These are phyloP conservation scores for Chironomus riparius DNA, from an alignment of 2,888 invertebrate genomes.

Conservation along the genomic window DNA sequence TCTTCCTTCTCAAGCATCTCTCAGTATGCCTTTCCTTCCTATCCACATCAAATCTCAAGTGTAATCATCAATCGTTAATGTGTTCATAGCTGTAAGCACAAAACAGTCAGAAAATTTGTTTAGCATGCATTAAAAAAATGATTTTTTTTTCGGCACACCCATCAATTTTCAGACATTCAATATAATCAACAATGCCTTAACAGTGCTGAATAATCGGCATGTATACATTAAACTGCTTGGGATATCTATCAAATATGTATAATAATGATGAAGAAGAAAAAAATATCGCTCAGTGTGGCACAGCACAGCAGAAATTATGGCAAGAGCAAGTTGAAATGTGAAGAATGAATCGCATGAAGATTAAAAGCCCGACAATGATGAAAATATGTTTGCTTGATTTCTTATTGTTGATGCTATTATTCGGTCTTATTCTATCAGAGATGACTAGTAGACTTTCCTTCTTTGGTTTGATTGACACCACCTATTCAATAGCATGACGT, in stretches of 20 bases:
- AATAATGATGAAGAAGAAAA: too few relatives aligned
- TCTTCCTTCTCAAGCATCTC: not conserved
- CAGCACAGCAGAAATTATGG: too few relatives aligned
- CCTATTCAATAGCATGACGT: constrained; percentile 19
- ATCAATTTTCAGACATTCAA: too few relatives aligned
- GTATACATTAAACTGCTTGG: too few relatives aligned
- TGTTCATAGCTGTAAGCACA: not conserved
- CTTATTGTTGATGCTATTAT: not conserved
- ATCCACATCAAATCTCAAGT: not conserved
- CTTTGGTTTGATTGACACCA: constrained; percentile 3
- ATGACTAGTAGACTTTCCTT: constrained; percentile 19
- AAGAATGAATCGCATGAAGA: not conserved
- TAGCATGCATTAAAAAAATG: too few relatives aligned
- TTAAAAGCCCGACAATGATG: not conserved
- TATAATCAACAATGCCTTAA: too few relatives aligned
- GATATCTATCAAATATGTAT: too few relatives aligned
- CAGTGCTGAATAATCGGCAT: too few relatives aligned
- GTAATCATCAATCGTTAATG: constrained; percentile 5
- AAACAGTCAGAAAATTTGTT: not conserved
- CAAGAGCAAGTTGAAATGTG: too few relatives aligned
- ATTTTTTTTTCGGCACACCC: too few relatives aligned
- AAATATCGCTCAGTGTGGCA: too few relatives aligned
- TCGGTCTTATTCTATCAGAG: not conserved
- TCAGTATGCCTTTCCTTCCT: not conserved
- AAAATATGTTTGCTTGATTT: not conserved